Percentiles rank a stretch among this genome's conserved stretches.
phyloP scores from a whole-genome alignment of 2,888 invertebrate genomes.

The Phortica magna region DNA sequence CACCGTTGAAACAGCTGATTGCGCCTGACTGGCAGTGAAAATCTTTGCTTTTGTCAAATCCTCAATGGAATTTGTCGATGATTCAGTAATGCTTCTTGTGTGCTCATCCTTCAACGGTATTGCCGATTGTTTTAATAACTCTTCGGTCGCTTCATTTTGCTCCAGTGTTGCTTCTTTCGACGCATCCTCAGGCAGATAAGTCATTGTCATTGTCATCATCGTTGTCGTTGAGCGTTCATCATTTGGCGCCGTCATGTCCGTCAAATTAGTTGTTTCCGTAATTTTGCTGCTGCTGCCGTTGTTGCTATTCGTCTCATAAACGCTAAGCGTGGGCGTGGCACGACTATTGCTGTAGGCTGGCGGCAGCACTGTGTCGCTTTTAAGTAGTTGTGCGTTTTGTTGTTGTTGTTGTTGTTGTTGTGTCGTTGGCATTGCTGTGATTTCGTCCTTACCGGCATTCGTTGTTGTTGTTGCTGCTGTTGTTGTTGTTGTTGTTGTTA shows the following conservation, averaged over 20 bases:
- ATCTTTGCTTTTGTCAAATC: not conserved
- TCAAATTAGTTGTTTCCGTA: too few species aligned
- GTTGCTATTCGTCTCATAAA: constrained; percentile 39
- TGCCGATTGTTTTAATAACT: not conserved
- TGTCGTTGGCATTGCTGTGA: constrained; percentile 21
- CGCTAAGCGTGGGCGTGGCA: constrained; percentile 62
- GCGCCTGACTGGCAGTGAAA: not conserved
- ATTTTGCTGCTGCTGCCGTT: too few species aligned
- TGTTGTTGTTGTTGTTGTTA: too few species aligned
- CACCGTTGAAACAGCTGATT: too few species aligned
- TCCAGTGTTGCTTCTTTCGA: constrained; percentile 14
- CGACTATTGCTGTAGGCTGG: constrained; percentile 66
- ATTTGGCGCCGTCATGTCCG: too few species aligned
- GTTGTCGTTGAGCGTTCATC: constrained; percentile 16
- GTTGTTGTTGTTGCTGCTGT: too few species aligned
- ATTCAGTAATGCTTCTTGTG: constrained; percentile 41
- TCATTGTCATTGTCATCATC: not conserved
- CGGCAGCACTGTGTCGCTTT: constrained; percentile 67
- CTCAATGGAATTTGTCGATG: not conserved
- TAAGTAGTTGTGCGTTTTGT: constrained; percentile 64
- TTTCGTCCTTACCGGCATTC: too few species aligned
- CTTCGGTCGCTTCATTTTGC: not conserved
- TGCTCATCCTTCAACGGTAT: constrained; percentile 38
- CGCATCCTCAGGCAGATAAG: not conserved
- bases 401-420: constrained; percentile 35